phyloP scores from a whole-genome alignment of 35 echinoderm and acorn worm species.

The Apostichopus japonicus region DNA sequence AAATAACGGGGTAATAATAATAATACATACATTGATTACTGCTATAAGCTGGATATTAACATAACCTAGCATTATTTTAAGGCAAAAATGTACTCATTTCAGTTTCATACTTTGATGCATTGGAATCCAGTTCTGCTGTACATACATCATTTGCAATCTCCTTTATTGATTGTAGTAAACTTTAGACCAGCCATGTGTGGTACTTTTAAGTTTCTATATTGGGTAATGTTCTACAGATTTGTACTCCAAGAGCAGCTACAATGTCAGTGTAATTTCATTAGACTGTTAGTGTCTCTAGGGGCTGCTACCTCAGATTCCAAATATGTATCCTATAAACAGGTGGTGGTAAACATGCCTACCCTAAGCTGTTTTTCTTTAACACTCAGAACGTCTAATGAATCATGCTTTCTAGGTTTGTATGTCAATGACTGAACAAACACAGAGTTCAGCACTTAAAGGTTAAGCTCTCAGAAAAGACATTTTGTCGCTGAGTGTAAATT shows the following conservation, averaged over 20 bases:
- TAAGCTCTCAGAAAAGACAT: too few species aligned
- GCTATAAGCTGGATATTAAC: too few species aligned
- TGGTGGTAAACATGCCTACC: not conserved
- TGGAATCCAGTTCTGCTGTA: too few species aligned
- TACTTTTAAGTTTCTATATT: not conserved
- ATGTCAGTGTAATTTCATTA: not conserved
- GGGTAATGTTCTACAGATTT: not conserved
- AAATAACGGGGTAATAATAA: too few species aligned
- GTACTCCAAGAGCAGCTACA: not conserved
- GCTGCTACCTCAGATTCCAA: not conserved
- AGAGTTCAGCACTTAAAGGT: not conserved
- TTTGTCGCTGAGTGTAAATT: too few species aligned
- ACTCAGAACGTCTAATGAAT: not conserved
- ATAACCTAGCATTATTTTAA: too few species aligned
- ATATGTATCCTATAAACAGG: not conserved
- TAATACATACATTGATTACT: too few species aligned
- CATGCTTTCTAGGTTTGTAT: not conserved
- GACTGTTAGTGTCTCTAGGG: not conserved
- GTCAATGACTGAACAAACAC: not conserved
- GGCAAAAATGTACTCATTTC: too few species aligned
- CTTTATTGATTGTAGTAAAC: not conserved
- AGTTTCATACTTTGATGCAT: too few species aligned
- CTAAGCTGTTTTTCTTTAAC: not conserved
- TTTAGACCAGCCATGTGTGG: not conserved
- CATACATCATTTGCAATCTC: not conserved